Evolutionary conservation across 2,888 invertebrate species (phyloP).

Genomic region (Pyrrhosoma nymphula): DNA sequence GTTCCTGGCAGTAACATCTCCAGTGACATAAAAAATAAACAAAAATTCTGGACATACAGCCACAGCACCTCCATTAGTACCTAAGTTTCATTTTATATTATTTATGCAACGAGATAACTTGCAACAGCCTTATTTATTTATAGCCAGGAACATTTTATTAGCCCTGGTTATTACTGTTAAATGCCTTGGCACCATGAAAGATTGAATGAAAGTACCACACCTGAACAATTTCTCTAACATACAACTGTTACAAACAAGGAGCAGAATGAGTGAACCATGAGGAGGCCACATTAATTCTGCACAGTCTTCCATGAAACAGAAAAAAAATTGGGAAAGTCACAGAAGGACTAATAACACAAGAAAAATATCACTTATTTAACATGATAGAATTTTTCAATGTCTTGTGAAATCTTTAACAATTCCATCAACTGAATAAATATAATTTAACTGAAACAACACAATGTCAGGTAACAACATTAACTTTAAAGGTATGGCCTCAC

Average conservation of each 20-base stretch:
- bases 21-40: neutral
- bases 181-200: neutral
- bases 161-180: neutral
- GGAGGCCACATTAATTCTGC: neutral
- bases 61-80: neutral
- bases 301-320: neutral
- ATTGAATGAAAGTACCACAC: no score
- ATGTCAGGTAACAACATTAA: neutral
- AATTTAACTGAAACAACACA: neutral
- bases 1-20: neutral
- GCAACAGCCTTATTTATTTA: neutral
- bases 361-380: neutral
- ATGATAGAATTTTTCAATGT: neutral
- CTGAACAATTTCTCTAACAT: neutral
- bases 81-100: neutral
- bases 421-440: neutral
- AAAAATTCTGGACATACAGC: neutral
- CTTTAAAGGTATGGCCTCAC: conserved; percentile 16
- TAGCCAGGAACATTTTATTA: neutral
- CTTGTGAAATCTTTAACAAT: neutral
- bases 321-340: neutral
- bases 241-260: neutral
- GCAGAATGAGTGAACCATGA: neutral
- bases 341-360: neutral
- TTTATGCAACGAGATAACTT: neutral